Evolutionary conservation across 1,140 invertebrate species (phyloP), one percentile per base, ranked within the genome.

Genomic region (Euura saliciscinereae): DNA sequence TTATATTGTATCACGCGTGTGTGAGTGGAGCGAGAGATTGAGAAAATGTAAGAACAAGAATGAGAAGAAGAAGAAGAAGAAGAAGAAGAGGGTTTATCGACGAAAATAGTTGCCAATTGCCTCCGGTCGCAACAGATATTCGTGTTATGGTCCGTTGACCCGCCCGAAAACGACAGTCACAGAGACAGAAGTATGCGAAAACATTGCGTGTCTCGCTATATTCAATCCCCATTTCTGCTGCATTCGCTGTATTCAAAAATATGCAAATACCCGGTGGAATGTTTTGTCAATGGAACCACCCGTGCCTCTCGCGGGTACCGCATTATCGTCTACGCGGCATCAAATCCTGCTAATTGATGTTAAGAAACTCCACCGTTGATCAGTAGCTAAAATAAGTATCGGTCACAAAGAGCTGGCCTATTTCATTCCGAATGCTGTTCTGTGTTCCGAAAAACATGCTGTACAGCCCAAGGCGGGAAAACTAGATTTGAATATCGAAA

Each of bases 1-100:
- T 28, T 44, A 78, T 80, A n/a, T 28, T 28, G 8, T 64, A 10
- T 10, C 59, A 64, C 59, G 8, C 8, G 59, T 1, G 59, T 64
- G 13, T 64, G 8, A 13, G 8, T 13, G 59, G 8, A 10, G 59
- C 59, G 59, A 2, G 13, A 64, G 59, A 64, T 10, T 10, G 59
- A 64, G 59, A 64, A 10, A 10, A 10, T 10, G 59, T 28, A 28
- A 28, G 28, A 28, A 28, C 28, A 28, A 1, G 13, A 13, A 13
- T 1, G 2, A 64, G 59, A 64, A 2, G 13, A 67, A 67, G 66
- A 4, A 13, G 1, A 64, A 64, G 59, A 64, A 2, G 13, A 67
- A 67, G 66, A 4, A n/a, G 13, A 59, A n/a, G 10, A 8, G 51
- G 3, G 10, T 59, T 59, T 59, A 59, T n/a, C 51, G 51, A 8